Base-by-base conservation (phyloP, 2,888 invertebrate genomes). In the Metacarcinus magister region DNA sequence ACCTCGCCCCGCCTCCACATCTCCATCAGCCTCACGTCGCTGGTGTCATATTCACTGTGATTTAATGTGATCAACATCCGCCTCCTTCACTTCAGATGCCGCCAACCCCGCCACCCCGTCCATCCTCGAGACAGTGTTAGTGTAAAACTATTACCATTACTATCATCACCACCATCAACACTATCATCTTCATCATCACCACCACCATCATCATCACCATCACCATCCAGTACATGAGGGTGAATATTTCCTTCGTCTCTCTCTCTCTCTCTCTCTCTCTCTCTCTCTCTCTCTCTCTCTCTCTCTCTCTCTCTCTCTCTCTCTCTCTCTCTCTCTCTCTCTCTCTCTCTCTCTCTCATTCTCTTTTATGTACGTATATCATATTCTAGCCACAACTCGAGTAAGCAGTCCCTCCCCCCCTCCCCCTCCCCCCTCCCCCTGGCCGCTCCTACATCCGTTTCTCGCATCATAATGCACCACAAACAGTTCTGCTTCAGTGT, bases 21-120 rank as follows among this genome's bases (percentile, higher is more conserved):
- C 10, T 39, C 39, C 87, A 10, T 87, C 87, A 87, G 87, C 87
- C 87, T 87, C 28, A 39, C 87, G 87, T 32, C 87, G 39, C 16
- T 39, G 87, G 39, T 13, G 87, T 87, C 87, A 39, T 39, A 87
- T 87, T 87, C 32, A n/a, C 5, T n/a, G 87, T 87, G 87, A 87
- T 87, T 87, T 87, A 87, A 39, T 32, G 13, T 19, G 39, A 87
- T 87, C 87, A 87, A 87, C 87, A 87, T 87, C 87, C 87, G 87
- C 87, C 87, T 39, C 28, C 3, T 39, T 87, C 87, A 87, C 87
- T 87, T 10, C 39, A 16, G 39, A 13, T 39, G 39, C 87, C 13
- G 32, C 16, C 32, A 16, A 39, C 39, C 32, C 32, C 87, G 39
- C 87, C 87, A 39, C 87, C 87, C 13, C 87, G 2, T 19, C 87